Conservation (phyloP, 2,797 vertebrate species). For the Macrochelys suwanniensis region DNA sequence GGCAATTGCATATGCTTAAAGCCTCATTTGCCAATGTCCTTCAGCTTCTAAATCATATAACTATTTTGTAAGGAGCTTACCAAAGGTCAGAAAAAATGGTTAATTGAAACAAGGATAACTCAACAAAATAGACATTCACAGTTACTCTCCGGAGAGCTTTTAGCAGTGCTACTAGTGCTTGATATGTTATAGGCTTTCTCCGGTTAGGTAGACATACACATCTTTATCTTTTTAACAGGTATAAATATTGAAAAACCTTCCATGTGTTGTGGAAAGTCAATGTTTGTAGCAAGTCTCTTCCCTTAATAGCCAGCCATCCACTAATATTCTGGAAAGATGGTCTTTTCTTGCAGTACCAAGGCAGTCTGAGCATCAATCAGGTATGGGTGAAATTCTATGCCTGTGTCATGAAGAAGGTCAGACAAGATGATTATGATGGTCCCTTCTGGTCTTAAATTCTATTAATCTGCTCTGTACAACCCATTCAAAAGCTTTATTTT, state of each 20-base stretch:
- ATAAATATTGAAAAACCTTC: not conserved
- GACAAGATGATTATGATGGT: not conserved
- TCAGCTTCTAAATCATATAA: not conserved
- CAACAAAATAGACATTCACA: not conserved
- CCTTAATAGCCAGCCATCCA: not conserved
- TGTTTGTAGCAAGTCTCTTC: not conserved
- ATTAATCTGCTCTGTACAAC: not conserved
- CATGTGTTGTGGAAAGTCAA: not conserved
- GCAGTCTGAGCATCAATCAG: not conserved
- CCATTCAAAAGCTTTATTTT: not conserved
- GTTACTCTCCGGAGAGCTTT: not conserved
- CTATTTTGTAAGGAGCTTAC: not conserved
- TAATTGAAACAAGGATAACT: not conserved
- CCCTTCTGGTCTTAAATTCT: not conserved
- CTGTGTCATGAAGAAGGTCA: not conserved
- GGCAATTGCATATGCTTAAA: not conserved
- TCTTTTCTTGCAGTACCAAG: not conserved
- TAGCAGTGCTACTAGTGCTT: not conserved
- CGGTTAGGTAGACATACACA: not conserved
- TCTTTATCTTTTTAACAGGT: not conserved
- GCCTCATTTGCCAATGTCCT: not conserved
- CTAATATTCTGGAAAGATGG: not conserved
- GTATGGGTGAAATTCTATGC: not conserved
- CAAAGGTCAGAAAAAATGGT: not conserved
- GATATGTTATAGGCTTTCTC: not conserved